Base-by-base conservation (phyloP, 1,140 invertebrate genomes). In the Stratiolaelaps scimitus region DNA sequence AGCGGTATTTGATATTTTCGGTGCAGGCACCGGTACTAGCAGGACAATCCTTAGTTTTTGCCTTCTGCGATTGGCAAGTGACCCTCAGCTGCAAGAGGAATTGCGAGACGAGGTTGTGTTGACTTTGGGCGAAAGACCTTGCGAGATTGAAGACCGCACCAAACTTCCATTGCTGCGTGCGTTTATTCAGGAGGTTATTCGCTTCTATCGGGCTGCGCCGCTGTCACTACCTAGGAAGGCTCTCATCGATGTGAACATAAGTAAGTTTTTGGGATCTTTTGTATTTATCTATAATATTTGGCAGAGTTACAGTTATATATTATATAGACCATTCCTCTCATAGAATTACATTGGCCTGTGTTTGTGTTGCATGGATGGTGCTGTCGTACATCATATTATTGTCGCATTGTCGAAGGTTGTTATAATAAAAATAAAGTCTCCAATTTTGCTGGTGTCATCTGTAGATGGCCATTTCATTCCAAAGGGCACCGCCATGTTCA, bases 11-110 rank as follows among this genome's bases (percentile, higher is more conserved):
- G 47, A 48, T 48, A 48, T 48, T 28, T 48, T 48, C 47, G 47
- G 47, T 15, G 47, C 47, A 4, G 47, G 47, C 20, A 48, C 47
- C 47, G 47, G 47, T 19, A 48, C 47, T 19, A 48, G 47, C 47
- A 19, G 47, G 5, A 15, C 19, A 23, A 48, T 48, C 4, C 15
- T 48, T 19, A 48, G 47, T 15, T 48, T 23, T 28, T 48, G 47
- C 47, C 28, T 19, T 28, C 7, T 48, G 4, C 7, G 15, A 15
- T 28, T 48, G 7, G 47, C 47, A 4, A 48, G 28, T 28, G 47
- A 48, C 28, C 47, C 47, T 4, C 19, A 48, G 15, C 47, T 48
- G 19, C 47, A 48, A 15, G 15, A 15, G 5, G 47, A 48, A 4
- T 48, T 48, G 47, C 47, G 47, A 4, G 5, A 19, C 7, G 47